Percentiles rank a stretch among this genome's conserved stretches.
Conservation (phyloP, 1,140 invertebrate species). For the Venustaconcha ellipsiformis region DNA sequence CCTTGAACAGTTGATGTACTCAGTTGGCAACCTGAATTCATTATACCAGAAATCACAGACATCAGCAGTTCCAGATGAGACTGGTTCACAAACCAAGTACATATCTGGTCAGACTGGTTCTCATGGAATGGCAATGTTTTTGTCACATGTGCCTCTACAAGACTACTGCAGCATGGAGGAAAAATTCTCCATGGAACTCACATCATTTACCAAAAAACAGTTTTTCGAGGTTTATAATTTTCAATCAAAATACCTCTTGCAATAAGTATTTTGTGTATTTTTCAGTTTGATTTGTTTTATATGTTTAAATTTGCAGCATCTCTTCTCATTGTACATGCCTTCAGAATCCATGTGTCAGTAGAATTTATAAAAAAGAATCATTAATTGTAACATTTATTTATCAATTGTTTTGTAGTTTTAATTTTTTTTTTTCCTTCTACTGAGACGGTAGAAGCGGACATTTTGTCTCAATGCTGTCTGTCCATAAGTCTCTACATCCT, state of each 20-base stretch:
- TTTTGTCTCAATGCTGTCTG: no score
- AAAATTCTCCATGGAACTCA: slow-evolving; percentile 51
- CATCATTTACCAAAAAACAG: slow-evolving; percentile 57
- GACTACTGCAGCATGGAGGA: slow-evolving; percentile 50
- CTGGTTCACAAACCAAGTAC: no score
- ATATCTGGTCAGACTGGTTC: slow-evolving; percentile 14
- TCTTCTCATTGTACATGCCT: background rate
- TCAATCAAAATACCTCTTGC: no score
- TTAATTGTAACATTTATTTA: no score
- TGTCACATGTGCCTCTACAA: slow-evolving; percentile 53
- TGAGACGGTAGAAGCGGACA: no score
- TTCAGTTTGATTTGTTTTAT: background rate
- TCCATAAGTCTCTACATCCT: no score
- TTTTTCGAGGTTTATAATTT: slow-evolving; percentile 59
- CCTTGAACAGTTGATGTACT: slow-evolving; percentile 43
- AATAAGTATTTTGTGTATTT: background rate
- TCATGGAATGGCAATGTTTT: slow-evolving; percentile 32
- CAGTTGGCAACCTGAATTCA: slow-evolving; percentile 36
- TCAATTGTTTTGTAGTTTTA: no score
- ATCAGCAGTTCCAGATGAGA: no score
- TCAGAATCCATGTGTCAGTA: background rate
- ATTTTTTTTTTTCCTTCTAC: no score
- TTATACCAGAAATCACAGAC: no score
- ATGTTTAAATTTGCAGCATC: background rate
- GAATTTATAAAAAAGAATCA: background rate